Base-by-base conservation (phyloP, 2,888 invertebrate species). In the Pristionchus fissidentatus region DNA sequence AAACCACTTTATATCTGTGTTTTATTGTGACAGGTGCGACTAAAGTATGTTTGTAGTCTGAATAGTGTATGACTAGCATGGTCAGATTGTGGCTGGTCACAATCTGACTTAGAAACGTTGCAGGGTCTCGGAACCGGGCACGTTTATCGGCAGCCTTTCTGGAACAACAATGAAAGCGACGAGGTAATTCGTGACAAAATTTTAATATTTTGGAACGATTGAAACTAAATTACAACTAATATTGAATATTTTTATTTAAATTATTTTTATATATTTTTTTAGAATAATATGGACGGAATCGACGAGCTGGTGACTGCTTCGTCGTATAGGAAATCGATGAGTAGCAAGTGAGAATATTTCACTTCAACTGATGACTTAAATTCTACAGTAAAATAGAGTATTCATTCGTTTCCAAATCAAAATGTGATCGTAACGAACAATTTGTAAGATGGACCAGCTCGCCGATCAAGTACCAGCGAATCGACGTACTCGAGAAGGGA, bases 81-180 rank as follows among this genome's bases (percentile, higher is more conserved):
- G n/a, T n/a, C n/a, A n/a, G n/a, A n/a, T n/a, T n/a, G n/a, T n/a
- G n/a, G n/a, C n/a, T n/a, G n/a, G n/a, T n/a, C n/a, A n/a, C n/a
- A n/a, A n/a, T n/a, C n/a, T n/a, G n/a, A n/a, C n/a, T n/a, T n/a
- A n/a, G n/a, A n/a, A 49, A 35, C 1, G 19, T 38, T 70, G 19
- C 41, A 70, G 70, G 70, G 70, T n/a, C 22, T 70, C 10, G 70
- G 70, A 5, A 70, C 70, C 41, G 70, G 70, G 1, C 70, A 70
- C 70, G 70, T 22, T 15, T 70, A 70, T 41, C 19, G n/a, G 26
- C 19, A 29, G 10, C 38, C 26, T 7, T 70, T n/a, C 22, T 49
- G 49, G 49, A 49, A 49, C n/a, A n/a, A n/a, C 49, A 22, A 70
- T 70, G n/a, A 8, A 19, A 13, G 4, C 22, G 41, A 70, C 32